phyloP scores from a whole-genome alignment of 2,797 vertebrate genomes.

The Pelodytes ibericus region DNA sequence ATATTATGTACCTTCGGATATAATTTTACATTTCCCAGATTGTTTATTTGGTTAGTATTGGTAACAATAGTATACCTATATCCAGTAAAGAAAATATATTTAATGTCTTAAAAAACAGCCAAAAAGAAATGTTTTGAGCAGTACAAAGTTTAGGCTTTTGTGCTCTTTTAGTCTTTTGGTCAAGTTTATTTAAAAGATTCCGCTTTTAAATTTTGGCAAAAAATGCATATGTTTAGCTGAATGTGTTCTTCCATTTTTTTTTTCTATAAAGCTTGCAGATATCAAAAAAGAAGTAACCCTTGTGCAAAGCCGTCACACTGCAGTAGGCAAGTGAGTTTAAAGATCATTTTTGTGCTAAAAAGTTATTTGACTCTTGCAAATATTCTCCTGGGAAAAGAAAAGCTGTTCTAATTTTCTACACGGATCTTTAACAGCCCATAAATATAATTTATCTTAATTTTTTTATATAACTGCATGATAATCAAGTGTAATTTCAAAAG shows the following conservation, averaged over 20 bases:
- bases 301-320: conserved; percentile 6
- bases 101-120: conserved; percentile 63
- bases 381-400: conserved; percentile 58
- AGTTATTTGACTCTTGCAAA: conserved; percentile 59
- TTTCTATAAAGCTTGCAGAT: conserved; percentile 59
- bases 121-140: conserved; percentile 58
- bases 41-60: conserved; percentile 16
- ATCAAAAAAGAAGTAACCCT: conserved; percentile 37
- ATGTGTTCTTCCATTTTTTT: conserved; percentile 10
- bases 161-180: conserved; percentile 73
- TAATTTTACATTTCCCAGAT: not conserved
- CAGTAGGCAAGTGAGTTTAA: conserved; percentile 57
- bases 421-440: conserved; percentile 33
- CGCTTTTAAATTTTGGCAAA: conserved; percentile 72
- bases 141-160: conserved; percentile 66
- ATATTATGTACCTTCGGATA: conserved; percentile 63
- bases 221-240: conserved; percentile 60
- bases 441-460: conserved; percentile 46
- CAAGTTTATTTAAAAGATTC: conserved; percentile 61
- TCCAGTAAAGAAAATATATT: conserved; percentile 58
- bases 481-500: conserved; percentile 61
- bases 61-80: not conserved
- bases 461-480: conserved; percentile 22
- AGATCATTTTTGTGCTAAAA: conserved; percentile 57
- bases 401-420: conserved; percentile 52